Evolutionary conservation across 2,113 vertebrate genomes (phyloP).

Genomic region (Pan troglodytes): NHGRI_mPanTro3-v2.1_pri NC_072407.2:28479501-28480000

Average conservation of each 20-base stretch:
- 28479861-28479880: background rate
- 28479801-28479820: background rate
- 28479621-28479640: background rate
- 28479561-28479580: background rate
- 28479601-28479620: background rate
- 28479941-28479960: background rate
- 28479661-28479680: background rate
- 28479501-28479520: background rate
- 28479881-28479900: background rate
- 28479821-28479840: background rate
- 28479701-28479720: background rate
- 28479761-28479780: background rate
- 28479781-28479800: background rate
- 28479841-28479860: background rate
- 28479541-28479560: background rate
- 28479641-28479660: background rate
- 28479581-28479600: background rate
- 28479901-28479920: background rate
- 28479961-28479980: background rate
- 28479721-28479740: background rate
- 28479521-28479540: background rate
- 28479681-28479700: background rate
- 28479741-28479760: background rate
- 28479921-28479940: background rate
- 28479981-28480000: background rate